phyloP scores from a whole-genome alignment of 2,113 vertebrate species.

The Paradoxurus hermaphroditus region DNA sequence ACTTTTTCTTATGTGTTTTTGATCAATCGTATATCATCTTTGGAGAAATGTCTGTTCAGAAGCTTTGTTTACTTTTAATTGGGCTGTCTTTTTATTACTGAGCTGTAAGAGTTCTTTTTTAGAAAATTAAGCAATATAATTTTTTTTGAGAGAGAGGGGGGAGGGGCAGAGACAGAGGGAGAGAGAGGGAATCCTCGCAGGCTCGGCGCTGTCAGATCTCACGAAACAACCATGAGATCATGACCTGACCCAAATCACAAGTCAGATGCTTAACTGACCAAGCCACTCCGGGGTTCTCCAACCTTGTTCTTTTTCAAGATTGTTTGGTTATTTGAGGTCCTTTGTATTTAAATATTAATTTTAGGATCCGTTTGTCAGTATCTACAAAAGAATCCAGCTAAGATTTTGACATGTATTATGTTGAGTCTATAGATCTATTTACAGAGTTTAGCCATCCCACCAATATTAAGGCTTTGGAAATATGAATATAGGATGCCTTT shows the following conservation, averaged over 20 bases:
- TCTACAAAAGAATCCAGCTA: neutral
- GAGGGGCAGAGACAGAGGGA: too few relatives aligned
- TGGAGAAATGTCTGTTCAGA: neutral
- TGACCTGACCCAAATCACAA: too few relatives aligned
- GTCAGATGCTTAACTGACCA: too few relatives aligned
- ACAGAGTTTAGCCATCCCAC: neutral
- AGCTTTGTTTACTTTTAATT: neutral
- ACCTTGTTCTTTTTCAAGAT: neutral
- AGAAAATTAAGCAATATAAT: too few relatives aligned
- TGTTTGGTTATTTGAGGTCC: neutral
- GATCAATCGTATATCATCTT: neutral
- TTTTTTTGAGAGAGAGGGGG: too few relatives aligned
- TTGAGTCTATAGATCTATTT: neutral
- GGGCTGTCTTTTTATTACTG: neutral
- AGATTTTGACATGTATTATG: neutral
- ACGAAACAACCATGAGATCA: too few relatives aligned
- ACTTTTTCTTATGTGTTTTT: neutral
- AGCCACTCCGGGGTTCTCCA: neutral
- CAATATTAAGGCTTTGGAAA: neutral
- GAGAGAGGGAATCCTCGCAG: too few relatives aligned
- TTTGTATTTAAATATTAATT: neutral
- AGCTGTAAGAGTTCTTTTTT: neutral
- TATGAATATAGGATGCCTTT: neutral
- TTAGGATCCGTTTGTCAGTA: neutral
- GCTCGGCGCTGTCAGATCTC: too few relatives aligned